Conservation (phyloP, 2,888 invertebrate species). For the Apoderus coryli region DNA sequence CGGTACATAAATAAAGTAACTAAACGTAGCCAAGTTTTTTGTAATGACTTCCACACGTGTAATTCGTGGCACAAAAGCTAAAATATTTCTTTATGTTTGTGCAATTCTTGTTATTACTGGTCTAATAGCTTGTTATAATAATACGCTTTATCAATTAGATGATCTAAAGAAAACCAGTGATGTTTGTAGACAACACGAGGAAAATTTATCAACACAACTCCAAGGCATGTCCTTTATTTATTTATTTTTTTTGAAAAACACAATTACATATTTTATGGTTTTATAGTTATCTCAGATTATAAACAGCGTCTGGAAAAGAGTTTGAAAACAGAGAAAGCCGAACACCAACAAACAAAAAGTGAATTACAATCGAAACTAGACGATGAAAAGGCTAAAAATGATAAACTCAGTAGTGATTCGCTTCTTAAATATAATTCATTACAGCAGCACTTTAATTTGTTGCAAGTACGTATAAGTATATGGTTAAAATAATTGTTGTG, state of each 20-base stretch:
- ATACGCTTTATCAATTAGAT: constrained; percentile 41
- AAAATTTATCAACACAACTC: constrained; percentile 40
- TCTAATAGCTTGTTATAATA: constrained; percentile 43
- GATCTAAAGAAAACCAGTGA: constrained; percentile 37
- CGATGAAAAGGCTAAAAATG: constrained; percentile 35
- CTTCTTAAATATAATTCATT: constrained; percentile 39
- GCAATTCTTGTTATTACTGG: constrained; percentile 36
- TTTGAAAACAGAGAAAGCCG: constrained; percentile 39
- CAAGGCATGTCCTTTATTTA: constrained; percentile 34
- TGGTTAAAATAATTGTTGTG: too few relatives aligned
- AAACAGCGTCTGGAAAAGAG: constrained; percentile 42
- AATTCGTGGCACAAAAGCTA: constrained; percentile 42
- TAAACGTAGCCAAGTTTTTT: too few relatives aligned
- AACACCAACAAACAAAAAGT: constrained; percentile 37
- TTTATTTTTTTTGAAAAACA: background rate
- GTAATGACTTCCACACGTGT: constrained; percentile 36
- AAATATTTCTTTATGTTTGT: constrained; percentile 39
- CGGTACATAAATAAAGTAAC: too few relatives aligned
- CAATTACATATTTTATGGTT: constrained; percentile 9
- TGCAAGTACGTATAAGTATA: constrained; percentile 26
- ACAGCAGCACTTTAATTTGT: constrained; percentile 39
- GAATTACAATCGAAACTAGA: constrained; percentile 35
- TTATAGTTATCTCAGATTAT: constrained; percentile 41
- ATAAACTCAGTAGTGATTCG: constrained; percentile 36
- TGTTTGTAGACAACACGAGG: constrained; percentile 42